Conservation (phyloP, 2,888 invertebrate species). For the Cataglyphis rosenhaueri region DNA sequence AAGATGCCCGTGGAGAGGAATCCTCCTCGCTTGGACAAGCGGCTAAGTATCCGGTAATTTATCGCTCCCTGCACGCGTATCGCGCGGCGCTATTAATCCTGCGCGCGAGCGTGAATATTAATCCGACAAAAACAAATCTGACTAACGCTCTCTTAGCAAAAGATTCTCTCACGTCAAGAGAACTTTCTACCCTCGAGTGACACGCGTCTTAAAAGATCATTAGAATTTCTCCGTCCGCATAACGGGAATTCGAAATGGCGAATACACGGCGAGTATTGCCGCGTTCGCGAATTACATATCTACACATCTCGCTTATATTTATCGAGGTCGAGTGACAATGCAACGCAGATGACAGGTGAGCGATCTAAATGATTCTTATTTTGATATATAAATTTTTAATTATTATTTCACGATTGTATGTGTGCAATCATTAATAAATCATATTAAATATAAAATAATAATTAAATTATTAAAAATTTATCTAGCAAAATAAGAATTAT, state of each 20-base stretch:
- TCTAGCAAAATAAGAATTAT: too few species aligned
- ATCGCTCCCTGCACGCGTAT: slow-evolving; percentile 44
- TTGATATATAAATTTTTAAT: too few species aligned
- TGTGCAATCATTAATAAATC: too few species aligned
- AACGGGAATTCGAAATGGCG: slow-evolving; percentile 5
- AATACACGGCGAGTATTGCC: not conserved
- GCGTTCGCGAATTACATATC: not conserved
- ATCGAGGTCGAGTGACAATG: not conserved
- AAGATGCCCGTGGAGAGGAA: slow-evolving; percentile 31
- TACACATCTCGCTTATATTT: not conserved
- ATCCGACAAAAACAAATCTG: slow-evolving; percentile 50
- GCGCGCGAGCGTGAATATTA: slow-evolving; percentile 46
- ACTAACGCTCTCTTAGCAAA: slow-evolving; percentile 17
- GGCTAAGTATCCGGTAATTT: slow-evolving; percentile 43
- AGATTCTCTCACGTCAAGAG: slow-evolving; percentile 40
- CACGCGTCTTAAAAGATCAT: slow-evolving; percentile 19
- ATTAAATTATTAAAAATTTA: too few species aligned
- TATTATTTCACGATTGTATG: too few species aligned
- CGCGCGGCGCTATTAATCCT: slow-evolving; percentile 44
- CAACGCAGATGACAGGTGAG: too few species aligned
- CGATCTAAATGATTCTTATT: too few species aligned
- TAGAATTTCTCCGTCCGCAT: slow-evolving; percentile 39
- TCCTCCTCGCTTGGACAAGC: slow-evolving; percentile 14
- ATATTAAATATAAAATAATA: too few species aligned
- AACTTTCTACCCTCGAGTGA: slow-evolving; percentile 47